Evolutionary conservation across 1,140 invertebrate species (phyloP).

Genomic region (Nephila pilipes): DNA sequence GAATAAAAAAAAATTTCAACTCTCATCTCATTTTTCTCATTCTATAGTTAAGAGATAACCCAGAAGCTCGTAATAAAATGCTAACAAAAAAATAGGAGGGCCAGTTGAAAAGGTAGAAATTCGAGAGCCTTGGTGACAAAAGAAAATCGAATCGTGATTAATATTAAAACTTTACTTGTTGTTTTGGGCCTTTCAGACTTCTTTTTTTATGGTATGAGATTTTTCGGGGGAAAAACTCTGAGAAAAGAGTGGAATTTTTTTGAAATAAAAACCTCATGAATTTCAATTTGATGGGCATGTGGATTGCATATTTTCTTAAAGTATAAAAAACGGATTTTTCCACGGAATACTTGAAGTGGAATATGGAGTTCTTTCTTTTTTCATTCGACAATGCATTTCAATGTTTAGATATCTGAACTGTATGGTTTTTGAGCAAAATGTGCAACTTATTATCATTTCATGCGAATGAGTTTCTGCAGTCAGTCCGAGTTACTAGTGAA

Average conservation of each 20-base stretch:
- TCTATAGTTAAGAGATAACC: neutral
- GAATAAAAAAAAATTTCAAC: neutral
- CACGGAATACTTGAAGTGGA: neutral
- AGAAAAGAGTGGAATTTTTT: neutral
- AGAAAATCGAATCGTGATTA: conserved; percentile 35
- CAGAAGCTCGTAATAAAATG: neutral
- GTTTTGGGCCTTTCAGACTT: neutral
- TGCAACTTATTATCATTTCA: too few species aligned
- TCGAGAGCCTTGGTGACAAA: neutral
- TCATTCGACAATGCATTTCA: neutral
- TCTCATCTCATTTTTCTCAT: neutral
- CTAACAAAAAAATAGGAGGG: neutral
- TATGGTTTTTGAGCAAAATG: too few species aligned
- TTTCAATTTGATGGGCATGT: conserved; percentile 4
- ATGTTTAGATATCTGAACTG: neutral
- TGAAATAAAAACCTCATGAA: conserved; percentile 22
- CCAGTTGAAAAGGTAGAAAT: neutral
- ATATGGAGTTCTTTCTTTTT: neutral
- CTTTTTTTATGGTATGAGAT: neutral
- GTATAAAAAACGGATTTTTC: neutral
- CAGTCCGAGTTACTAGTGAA: too few species aligned
- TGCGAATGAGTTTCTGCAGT: too few species aligned
- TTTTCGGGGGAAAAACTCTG: neutral
- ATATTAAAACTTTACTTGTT: conserved; percentile 36
- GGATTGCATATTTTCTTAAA: neutral